Base-by-base conservation (phyloP, 2,797 vertebrate species). In the Triplophysa bombifrons region DNA sequence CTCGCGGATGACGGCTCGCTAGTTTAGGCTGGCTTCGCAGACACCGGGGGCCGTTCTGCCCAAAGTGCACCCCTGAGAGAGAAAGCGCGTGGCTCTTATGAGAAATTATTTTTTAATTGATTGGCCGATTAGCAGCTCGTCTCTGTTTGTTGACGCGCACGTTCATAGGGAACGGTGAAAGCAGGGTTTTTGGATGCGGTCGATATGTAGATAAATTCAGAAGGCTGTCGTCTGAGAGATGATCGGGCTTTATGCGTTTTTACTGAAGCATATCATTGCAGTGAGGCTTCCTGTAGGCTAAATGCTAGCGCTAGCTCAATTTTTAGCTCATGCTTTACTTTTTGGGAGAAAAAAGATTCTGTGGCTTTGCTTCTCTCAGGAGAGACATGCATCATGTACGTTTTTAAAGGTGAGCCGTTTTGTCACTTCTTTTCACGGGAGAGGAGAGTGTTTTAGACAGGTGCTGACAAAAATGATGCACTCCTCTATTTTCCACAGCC, bases 31-130 rank as follows among this genome's bases (percentile, higher is more conserved):
- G 80, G 80, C 92, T 91, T 86, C 88, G 88, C 88, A 88, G 91
- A 68, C 93, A 91, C 92, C 89, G 12, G n/a, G 91, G 93, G 92
- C 91, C 93, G 92, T 93, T 93, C 94, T 95, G 94, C 93, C 93
- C 93, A 94, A 94, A 95, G 94, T 93, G 92, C 89, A 92, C 93
- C 93, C 94, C 86, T 89, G 94, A 94, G 93, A 94, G 90, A 53
- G 82, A 66, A 89, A 81, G 90, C 44, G 89, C 89, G 91, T 93
- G 92, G 93, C 92, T 93, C 91, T 94, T 93, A 94, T 94, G 92
- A 93, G 92, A 94, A 95, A 94, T 94, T 94, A 90, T 94, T 95
- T 93, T 94, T 94, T 94, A 95, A 96, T 96, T 95, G 94, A 96
- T 96, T 96, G 94, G 93, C 94, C 94, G 94, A 95, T 96, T 96